Evolutionary conservation across 2,888 invertebrate species (phyloP).

Genomic region (Zele albiditarsus): DNA sequence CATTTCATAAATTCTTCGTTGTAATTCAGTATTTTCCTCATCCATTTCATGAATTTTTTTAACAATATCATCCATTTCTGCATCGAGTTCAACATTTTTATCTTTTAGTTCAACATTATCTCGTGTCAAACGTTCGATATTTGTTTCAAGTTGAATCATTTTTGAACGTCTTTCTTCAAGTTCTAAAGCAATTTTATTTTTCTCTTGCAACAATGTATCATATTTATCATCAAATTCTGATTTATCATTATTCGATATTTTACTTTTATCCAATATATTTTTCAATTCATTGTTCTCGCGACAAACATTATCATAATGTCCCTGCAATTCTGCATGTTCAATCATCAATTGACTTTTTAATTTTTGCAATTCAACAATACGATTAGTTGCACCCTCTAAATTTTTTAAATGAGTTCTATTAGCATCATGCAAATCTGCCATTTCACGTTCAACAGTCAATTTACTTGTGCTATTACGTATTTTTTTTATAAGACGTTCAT

Average conservation of each 20-base stretch:
- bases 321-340: slow-evolving; percentile 55
- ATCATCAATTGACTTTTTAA: slow-evolving; percentile 57
- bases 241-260: slow-evolving; percentile 46
- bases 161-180: slow-evolving; percentile 71
- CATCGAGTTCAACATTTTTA: slow-evolving; percentile 74
- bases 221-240: slow-evolving; percentile 55
- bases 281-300: slow-evolving; percentile 59
- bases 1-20: slow-evolving; percentile 61
- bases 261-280: slow-evolving; percentile 50
- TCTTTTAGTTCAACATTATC: slow-evolving; percentile 70
- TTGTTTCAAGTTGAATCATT: slow-evolving; percentile 68
- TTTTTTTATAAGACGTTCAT: slow-evolving; percentile 69
- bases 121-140: slow-evolving; percentile 71
- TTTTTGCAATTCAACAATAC: slow-evolving; percentile 62
- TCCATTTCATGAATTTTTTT: slow-evolving; percentile 53
- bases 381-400: slow-evolving; percentile 67
- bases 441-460: slow-evolving; percentile 60
- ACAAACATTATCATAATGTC: slow-evolving; percentile 49
- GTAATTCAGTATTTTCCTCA: slow-evolving; percentile 47
- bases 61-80: slow-evolving; percentile 72
- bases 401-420: slow-evolving; percentile 64
- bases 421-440: slow-evolving; percentile 64
- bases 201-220: slow-evolving; percentile 56
- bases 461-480: slow-evolving; percentile 75
- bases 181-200: slow-evolving; percentile 68